phyloP scores from a whole-genome alignment of 2,888 invertebrate species.

The Drosophila quasianomalipes region DNA sequence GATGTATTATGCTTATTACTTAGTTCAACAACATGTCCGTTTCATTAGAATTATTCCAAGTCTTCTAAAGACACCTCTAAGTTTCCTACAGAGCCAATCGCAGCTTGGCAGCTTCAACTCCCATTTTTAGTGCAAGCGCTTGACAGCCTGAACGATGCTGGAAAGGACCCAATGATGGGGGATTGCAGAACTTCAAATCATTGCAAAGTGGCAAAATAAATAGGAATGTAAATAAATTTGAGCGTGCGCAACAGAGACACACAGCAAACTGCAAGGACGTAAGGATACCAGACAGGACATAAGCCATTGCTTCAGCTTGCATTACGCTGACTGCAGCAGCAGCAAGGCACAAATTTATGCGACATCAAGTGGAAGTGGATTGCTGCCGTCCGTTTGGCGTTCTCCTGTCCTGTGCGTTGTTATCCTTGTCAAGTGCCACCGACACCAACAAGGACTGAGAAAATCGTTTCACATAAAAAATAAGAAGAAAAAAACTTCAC shows the following conservation, averaged over 20 bases:
- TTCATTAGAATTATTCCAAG: neutral
- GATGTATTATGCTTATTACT: neutral
- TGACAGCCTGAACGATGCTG: conserved; percentile 21
- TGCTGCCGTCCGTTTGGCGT: conserved; percentile 36
- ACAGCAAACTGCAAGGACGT: neutral
- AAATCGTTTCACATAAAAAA: conserved; percentile 18
- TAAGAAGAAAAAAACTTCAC: conserved; percentile 25
- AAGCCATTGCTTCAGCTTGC: conserved; percentile 55
- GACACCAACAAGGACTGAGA: conserved; percentile 17
- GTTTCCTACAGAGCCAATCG: conserved; percentile 25
- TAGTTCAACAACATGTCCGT: neutral
- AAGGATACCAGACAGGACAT: conserved; percentile 58
- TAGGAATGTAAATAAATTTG: conserved; percentile 74
- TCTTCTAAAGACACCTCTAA: neutral
- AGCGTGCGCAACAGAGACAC: conserved; percentile 40
- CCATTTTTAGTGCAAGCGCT: conserved; percentile 1
- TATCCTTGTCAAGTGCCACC: conserved; percentile 43
- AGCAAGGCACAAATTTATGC: conserved; percentile 64
- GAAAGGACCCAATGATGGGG: conserved; percentile 26
- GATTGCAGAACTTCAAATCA: conserved; percentile 59
- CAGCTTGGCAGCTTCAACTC: conserved; percentile 19
- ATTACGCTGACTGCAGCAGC: conserved; percentile 43
- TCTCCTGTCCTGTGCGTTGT: conserved; percentile 25
- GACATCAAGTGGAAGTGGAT: conserved; percentile 62
- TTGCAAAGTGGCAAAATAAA: conserved; percentile 74